These are phyloP conservation scores for Harpegnathos saltator DNA, from an alignment of 1,140 invertebrate species.

Conservation along the genomic window DNA sequence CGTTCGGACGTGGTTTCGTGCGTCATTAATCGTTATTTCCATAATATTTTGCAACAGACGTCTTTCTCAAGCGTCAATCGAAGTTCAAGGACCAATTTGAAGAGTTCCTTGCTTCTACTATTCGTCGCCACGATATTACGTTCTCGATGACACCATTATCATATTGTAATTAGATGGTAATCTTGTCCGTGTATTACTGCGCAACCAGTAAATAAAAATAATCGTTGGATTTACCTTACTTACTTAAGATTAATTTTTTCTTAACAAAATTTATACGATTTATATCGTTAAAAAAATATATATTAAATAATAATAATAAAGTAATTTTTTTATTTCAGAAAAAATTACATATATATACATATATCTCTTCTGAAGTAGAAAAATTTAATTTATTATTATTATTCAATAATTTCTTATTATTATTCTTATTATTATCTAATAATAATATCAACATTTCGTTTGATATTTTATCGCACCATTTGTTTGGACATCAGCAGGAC, in stretches of 20 bases:
- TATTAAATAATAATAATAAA: not conserved
- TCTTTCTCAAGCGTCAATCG: not conserved
- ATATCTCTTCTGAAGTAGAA: no score
- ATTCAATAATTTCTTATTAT: no score
- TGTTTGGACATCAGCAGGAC: no score
- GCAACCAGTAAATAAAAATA: not conserved
- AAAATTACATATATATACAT: no score
- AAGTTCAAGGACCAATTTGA: constrained; percentile 22
- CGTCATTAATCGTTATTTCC: constrained; percentile 20
- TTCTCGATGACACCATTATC: not conserved
- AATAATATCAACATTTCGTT: no score
- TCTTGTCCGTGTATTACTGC: not conserved
- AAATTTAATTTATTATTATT: no score
- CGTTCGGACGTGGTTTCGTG: not conserved
- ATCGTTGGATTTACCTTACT: not conserved
- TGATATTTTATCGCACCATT: no score
- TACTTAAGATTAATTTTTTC: no score
- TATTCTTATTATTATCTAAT: no score
- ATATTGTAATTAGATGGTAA: not conserved
- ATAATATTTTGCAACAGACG: not conserved
- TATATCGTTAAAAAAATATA: not conserved
- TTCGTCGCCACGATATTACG: not conserved
- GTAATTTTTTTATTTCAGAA: no score
- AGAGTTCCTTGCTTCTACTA: not conserved
- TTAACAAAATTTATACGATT: not conserved